These are phyloP conservation scores for Eupeodes latifasciatus DNA, from an alignment of 2,888 invertebrate genomes.

Conservation along the genomic window DNA sequence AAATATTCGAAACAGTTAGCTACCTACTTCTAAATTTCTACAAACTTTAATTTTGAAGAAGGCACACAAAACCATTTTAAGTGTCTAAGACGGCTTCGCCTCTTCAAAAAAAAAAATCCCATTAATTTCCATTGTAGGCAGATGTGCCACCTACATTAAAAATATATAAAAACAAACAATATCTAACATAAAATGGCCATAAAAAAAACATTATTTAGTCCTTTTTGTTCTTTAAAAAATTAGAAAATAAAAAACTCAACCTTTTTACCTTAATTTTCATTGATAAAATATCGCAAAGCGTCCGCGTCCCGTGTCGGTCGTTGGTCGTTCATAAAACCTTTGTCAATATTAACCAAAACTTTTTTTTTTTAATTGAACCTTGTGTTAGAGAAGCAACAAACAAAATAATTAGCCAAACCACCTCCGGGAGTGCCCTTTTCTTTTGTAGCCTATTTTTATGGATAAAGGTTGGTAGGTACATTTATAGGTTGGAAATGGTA, in stretches of 20 bases:
- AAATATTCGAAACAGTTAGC: too few species aligned
- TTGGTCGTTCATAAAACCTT: slow-evolving; percentile 14
- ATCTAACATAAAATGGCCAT: slow-evolving; percentile 31
- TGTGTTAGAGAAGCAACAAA: slow-evolving; percentile 15
- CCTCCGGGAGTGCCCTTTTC: slow-evolving; percentile 36
- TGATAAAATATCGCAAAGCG: slow-evolving; percentile 32
- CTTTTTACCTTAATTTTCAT: background rate
- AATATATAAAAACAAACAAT: background rate
- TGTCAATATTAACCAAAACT: slow-evolving; percentile 54
- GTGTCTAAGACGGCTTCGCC: background rate
- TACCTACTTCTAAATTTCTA: too few species aligned
- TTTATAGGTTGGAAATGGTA: background rate
- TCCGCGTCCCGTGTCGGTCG: too few species aligned
- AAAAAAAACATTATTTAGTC: slow-evolving; percentile 6
- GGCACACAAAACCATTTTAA: slow-evolving; percentile 9
- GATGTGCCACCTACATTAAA: slow-evolving; percentile 8
- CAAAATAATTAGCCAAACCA: slow-evolving; percentile 37
- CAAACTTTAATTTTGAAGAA: background rate
- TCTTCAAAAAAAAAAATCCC: background rate
- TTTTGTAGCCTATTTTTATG: background rate
- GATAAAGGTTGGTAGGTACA: background rate
- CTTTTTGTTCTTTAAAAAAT: background rate
- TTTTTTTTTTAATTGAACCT: slow-evolving; percentile 24
- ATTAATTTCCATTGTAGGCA: slow-evolving; percentile 19
- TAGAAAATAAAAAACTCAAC: background rate